Evolutionary conservation across 1,140 invertebrate species (phyloP).

Genomic region (Anastrepha ludens): DNA sequence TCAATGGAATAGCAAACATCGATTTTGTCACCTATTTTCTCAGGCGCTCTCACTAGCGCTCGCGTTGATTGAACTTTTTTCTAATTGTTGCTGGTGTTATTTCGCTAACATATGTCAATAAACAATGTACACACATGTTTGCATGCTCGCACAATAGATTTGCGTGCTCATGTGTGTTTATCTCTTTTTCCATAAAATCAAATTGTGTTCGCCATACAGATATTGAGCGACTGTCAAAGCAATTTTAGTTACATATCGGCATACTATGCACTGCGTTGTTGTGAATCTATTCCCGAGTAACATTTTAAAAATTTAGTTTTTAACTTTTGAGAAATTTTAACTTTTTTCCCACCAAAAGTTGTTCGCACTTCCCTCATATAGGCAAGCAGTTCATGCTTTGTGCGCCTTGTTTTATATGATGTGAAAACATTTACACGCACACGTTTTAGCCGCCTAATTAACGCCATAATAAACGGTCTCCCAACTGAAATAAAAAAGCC

Average conservation of each 20-base stretch:
- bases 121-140: neutral
- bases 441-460: neutral
- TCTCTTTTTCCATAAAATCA: constrained; percentile 5
- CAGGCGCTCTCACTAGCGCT: neutral
- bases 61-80: neutral
- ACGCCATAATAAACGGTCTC: neutral
- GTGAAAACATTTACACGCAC: neutral
- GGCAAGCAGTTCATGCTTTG: neutral
- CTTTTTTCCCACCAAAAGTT: neutral
- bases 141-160: neutral
- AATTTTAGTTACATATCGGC: neutral
- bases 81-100: neutral
- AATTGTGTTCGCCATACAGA: neutral
- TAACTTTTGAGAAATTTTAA: neutral
- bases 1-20: neutral
- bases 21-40: neutral
- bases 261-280: neutral
- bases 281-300: neutral
- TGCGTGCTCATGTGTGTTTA: neutral
- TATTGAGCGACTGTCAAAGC: neutral
- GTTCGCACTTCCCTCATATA: neutral
- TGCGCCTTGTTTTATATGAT: neutral
- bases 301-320: neutral
- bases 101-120: constrained; percentile 7
- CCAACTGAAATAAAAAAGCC: neutral